Percentiles rank a stretch among this genome's conserved stretches.
Evolutionary conservation across 2,113 vertebrate genomes (phyloP).

Genomic region (Oryzias woworae): DNA sequence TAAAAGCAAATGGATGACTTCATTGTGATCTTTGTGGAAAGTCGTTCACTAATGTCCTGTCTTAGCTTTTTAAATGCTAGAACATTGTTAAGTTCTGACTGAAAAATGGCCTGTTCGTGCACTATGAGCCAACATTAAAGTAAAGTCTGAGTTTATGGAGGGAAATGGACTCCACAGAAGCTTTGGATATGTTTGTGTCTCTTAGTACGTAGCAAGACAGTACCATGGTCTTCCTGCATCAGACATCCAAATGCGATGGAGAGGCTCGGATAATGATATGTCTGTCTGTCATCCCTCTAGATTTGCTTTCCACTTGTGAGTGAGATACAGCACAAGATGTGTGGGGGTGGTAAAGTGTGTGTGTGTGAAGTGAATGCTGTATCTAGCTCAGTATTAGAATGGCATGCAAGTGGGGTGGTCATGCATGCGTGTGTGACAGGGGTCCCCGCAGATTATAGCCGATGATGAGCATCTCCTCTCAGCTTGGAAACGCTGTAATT

Average conservation of each 20-base stretch:
- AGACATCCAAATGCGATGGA: conserved; percentile 63
- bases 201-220: conserved; percentile 45
- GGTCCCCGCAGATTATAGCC: conserved; percentile 73
- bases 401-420: conserved; percentile 36
- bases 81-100: conserved; percentile 5
- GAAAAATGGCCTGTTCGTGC: conserved; percentile 2
- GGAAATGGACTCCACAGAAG: conserved; percentile 26
- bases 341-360: conserved; percentile 60
- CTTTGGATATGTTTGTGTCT: conserved; percentile 46
- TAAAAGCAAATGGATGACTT: conserved; percentile 3
- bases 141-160: conserved; percentile 22
- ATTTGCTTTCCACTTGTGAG: conserved; percentile 57
- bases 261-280: conserved; percentile 74
- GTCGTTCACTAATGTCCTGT: background rate
- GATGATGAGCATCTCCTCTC: conserved; percentile 71
- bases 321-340: conserved; percentile 61
- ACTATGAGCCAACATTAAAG: conserved; percentile 12
- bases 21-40: conserved; percentile 8
- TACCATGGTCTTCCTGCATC: conserved; percentile 61
- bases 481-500: conserved; percentile 71
- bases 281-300: conserved; percentile 67
- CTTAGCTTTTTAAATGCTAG: background rate
- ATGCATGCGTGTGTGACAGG: conserved; percentile 45
- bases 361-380: conserved; percentile 28
- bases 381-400: conserved; percentile 36